Percentiles rank a stretch among this genome's conserved stretches.
These are phyloP conservation scores for Nothura maculosa DNA, from an alignment of 2,797 vertebrate genomes.

Conservation along the genomic window DNA sequence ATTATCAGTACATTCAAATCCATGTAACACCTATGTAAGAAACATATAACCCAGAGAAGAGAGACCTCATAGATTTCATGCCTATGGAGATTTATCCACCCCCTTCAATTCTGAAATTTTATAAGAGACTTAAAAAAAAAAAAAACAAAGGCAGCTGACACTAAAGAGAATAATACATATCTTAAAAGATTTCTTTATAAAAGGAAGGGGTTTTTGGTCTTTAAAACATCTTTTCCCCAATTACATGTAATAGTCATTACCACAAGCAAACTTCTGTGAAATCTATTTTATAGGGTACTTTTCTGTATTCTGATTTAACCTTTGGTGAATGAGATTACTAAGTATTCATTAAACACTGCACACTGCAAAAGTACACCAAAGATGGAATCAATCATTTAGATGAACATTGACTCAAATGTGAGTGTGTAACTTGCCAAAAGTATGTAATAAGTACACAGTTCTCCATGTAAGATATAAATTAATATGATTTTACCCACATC, in stretches of 20 bases:
- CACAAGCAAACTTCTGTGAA: neutral
- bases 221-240: rapidly evolving
- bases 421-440: neutral
- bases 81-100: neutral
- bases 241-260: neutral
- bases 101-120: neutral
- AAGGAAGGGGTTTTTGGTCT: neutral
- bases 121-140: neutral
- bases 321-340: neutral
- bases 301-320: neutral
- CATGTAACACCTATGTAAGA: neutral
- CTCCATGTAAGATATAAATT: neutral
- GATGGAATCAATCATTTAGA: slow-evolving; percentile 1
- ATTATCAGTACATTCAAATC: neutral
- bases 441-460: slow-evolving; percentile 1
- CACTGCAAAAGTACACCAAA: neutral
- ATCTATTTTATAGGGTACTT: neutral
- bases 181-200: neutral
- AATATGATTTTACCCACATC: neutral
- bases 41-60: neutral
- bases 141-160: neutral
- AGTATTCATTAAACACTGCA: neutral
- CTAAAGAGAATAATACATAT: neutral
- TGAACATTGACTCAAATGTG: neutral
- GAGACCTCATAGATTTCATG: neutral